Base-by-base conservation (phyloP, 2,888 invertebrate genomes). In the Nemoura dubitans region DNA sequence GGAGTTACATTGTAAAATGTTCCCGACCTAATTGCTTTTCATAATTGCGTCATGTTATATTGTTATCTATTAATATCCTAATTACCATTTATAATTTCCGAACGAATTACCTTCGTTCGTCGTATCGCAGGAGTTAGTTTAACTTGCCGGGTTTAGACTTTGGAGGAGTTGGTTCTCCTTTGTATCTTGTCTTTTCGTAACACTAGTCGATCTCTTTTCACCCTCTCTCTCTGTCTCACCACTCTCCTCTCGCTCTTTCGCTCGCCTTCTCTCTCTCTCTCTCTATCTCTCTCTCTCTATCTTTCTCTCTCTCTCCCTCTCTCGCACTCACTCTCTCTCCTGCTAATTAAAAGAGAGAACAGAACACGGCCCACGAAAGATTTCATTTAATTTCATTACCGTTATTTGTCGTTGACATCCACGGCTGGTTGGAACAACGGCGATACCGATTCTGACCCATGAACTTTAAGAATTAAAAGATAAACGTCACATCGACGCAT, bases 341-440 rank as follows among this genome's bases (percentile, higher is more conserved):
- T 85, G 87, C 88, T 88, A 88, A 88, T 88, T 88, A 88, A 88
- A 88, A 86, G 87, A 85, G 86, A 86, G 88, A 88, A 88, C 85
- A 88, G 88, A 87, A 86, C 81, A 86, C 81, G n/a, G 81, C 81
- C 81, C 81, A 81, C 81, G 88, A 88, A 88, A 87, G 88, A 88
- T 88, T 88, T 88, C 88, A 87, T 87, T 88, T 88, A 88, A 88
- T 88, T 87, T 88, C 88, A 88, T 88, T 88, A 88, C 85, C 88
- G 88, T 88, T 88, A 81, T 81, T 81, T 81, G 81, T 81, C 81
- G 81, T 29, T 81, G 78, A 78, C 78, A 81, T 81, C 30, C 26
- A 26, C 16, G 78, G 26, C 28, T 27, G 16, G 78, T 78, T 26
- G 27, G 26, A 78, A 78, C 59, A 78, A 28, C 26, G 78, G 28